Evolutionary conservation across 2,113 vertebrate genomes (phyloP), one percentile per base, ranked within the genome.

Genomic region (Pelusios castaneus): DNA sequence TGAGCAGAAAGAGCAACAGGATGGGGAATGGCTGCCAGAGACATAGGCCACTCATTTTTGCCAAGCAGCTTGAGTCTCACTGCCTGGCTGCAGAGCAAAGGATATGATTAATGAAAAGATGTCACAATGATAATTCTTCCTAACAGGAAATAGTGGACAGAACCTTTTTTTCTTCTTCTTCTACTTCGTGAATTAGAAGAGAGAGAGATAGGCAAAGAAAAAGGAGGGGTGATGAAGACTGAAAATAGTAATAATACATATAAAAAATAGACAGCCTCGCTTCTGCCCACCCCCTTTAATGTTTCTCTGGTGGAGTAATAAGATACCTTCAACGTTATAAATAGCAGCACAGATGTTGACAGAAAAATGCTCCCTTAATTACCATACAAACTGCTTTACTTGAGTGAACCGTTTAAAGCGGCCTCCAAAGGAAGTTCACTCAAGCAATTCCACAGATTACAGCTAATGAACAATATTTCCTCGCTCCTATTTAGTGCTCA

Each of bases 301-400:
- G 88, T 95, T 95, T 97, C 97, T 97, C 97, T 95, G 85, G 94
- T 91, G 96, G 93, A 96, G 96, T 95, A 95, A 92, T 94, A 93
- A 97, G 98, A 97, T 96, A 97, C 98, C 97, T 98, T 96, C 94
- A 94, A 91, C 8, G 94, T 98, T 98, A 99, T 99, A 99, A 99
- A 99, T 99, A 99, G 98, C 97, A 98, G 98, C 98, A 98, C 99
- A 99, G 99, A 99, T 99, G 98, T 98, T 99, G 99, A 99, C 98
- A 98, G 98, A 98, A 97, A 98, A 99, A 99, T 98, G 98, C 98
- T 99, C 99, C 98, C 99, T 99, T 99, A 99, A 99, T 99, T 99
- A 99, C 98, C 99, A 99, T 99, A 99, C 99, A 99, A 99, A 99
- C 99, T 98, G 99, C 98, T 98, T 98, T 99, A 99, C 99, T 99